Conservation (phyloP, 2,797 vertebrate genomes). For the Aulostomus chinensis region DNA sequence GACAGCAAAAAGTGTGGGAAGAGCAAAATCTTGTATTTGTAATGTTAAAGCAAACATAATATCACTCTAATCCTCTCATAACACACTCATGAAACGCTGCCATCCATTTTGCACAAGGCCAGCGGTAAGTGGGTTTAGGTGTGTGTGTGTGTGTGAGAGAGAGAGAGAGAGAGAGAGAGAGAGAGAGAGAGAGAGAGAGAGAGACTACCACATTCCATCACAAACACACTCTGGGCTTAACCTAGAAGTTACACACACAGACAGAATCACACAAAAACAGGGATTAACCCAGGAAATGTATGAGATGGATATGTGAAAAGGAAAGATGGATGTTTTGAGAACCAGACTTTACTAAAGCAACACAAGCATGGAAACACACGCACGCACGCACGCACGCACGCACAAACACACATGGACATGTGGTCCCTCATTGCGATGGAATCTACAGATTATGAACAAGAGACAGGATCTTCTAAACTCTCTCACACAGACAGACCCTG, state of each 20-base stretch:
- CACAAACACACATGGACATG: not conserved
- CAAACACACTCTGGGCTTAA: slow-evolving; percentile 24
- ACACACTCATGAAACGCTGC: slow-evolving; percentile 42
- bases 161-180: slow-evolving; percentile 4
- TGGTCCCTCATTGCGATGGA: slow-evolving; percentile 40
- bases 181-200: not conserved
- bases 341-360: slow-evolving; percentile 48
- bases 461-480: slow-evolving; percentile 7
- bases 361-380: slow-evolving; percentile 22
- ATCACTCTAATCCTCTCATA: slow-evolving; percentile 12
- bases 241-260: slow-evolving; percentile 24
- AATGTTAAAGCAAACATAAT: slow-evolving; percentile 22
- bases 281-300: slow-evolving; percentile 59
- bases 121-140: slow-evolving; percentile 30
- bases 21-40: slow-evolving; percentile 22
- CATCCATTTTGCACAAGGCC: slow-evolving; percentile 61
- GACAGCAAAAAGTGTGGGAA: slow-evolving; percentile 12
- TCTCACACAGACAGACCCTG: not conserved
- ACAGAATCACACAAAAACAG: slow-evolving; percentile 44
- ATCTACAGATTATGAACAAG: slow-evolving; percentile 38
- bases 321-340: slow-evolving; percentile 58
- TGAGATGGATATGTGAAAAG: slow-evolving; percentile 45
- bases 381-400: slow-evolving; percentile 1
- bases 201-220: slow-evolving; percentile 24
- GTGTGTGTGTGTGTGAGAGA: slow-evolving; percentile 14